These are phyloP conservation scores for Episyrphus balteatus DNA, from an alignment of 1,140 invertebrate genomes.

Conservation along the genomic window DNA sequence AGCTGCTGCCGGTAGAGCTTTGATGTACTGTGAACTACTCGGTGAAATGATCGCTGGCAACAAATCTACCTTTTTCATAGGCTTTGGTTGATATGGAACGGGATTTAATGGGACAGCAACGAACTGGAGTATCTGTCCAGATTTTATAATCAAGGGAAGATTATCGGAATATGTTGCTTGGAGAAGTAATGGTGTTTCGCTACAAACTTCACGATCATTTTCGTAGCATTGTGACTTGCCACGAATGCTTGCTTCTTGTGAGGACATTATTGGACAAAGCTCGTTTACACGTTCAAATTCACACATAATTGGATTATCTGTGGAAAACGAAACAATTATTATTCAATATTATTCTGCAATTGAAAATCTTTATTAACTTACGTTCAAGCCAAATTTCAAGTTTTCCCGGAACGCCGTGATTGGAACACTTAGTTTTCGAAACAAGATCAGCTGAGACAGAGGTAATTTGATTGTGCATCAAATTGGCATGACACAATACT, in stretches of 20 bases:
- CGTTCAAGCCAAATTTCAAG: slow-evolving; percentile 69
- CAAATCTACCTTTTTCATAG: slow-evolving; percentile 21
- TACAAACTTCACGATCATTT: slow-evolving; percentile 39
- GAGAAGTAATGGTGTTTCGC: slow-evolving; percentile 37
- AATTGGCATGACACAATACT: slow-evolving; percentile 60
- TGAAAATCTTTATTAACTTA: slow-evolving; percentile 27
- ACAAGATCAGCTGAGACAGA: slow-evolving; percentile 59
- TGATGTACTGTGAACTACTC: slow-evolving; percentile 12
- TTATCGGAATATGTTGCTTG: slow-evolving; percentile 18
- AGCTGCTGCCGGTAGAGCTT: slow-evolving; percentile 15
- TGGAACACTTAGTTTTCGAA: slow-evolving; percentile 61
- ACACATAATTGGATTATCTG: slow-evolving; percentile 67
- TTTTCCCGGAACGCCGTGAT: slow-evolving; percentile 60
- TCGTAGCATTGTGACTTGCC: slow-evolving; percentile 47
- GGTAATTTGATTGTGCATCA: slow-evolving; percentile 62
- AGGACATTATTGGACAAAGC: slow-evolving; percentile 51
- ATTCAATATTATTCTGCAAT: not conserved
- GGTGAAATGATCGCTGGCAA: not conserved
- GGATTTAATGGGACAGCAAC: slow-evolving; percentile 12
- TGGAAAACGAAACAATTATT: slow-evolving; percentile 30
- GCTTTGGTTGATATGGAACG: slow-evolving; percentile 18
- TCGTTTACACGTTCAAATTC: slow-evolving; percentile 53
- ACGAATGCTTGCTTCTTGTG: slow-evolving; percentile 54
- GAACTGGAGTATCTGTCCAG: slow-evolving; percentile 17
- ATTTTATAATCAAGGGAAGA: slow-evolving; percentile 17